phyloP scores from a whole-genome alignment of 2,888 invertebrate genomes.

The Eubasilissa splendida region DNA sequence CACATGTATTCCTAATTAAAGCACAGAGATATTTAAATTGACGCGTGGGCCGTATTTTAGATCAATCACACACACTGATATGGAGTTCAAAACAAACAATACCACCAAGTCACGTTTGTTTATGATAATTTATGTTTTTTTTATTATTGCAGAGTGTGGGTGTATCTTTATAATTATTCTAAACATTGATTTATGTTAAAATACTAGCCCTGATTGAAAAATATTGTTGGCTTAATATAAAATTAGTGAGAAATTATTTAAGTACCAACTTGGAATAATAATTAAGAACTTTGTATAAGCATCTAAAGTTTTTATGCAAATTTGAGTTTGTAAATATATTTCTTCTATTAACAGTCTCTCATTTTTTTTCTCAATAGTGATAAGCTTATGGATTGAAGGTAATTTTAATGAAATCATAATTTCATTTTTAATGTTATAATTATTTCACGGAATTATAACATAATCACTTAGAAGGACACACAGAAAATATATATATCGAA shows the following conservation, averaged over 20 bases:
- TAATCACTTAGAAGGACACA: too few species aligned
- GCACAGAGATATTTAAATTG: conserved; percentile 17
- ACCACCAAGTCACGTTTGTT: conserved; percentile 15
- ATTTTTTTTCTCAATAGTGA: too few species aligned
- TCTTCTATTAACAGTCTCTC: too few species aligned
- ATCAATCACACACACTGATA: conserved; percentile 26
- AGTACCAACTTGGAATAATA: too few species aligned
- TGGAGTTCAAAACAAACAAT: conserved; percentile 17
- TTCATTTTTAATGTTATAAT: too few species aligned
- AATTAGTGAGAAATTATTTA: not conserved
- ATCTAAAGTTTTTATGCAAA: too few species aligned
- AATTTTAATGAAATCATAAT: too few species aligned
- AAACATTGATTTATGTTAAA: conserved; percentile 40
- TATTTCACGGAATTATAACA: too few species aligned
- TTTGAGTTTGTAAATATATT: too few species aligned
- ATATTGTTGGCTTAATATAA: conserved; percentile 6
- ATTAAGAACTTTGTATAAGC: too few species aligned
- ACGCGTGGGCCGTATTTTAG: conserved; percentile 21
- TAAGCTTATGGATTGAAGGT: too few species aligned
- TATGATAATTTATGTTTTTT: conserved; percentile 27
- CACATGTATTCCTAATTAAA: conserved; percentile 33
- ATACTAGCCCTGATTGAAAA: conserved; percentile 28
- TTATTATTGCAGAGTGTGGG: conserved; percentile 25
- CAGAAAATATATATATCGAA: too few species aligned
- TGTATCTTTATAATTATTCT: conserved; percentile 46